Percentiles rank a stretch among this genome's conserved stretches.
Conservation (phyloP, 2,888 invertebrate genomes). For the Melinaea menophilus region DNA sequence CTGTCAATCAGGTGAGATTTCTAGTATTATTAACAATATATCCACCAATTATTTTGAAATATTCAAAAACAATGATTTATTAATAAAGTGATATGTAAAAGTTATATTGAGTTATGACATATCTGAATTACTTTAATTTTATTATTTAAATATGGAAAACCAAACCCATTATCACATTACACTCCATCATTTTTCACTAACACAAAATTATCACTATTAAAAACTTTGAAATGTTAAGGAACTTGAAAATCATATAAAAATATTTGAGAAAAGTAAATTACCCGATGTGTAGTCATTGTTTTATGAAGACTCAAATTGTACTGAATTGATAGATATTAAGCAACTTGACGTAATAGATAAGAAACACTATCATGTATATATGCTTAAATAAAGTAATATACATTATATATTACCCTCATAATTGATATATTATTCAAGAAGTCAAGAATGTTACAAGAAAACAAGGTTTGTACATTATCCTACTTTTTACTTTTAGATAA, state of each 20-base stretch:
- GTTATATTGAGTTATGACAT: too few species aligned
- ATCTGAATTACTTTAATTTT: too few species aligned
- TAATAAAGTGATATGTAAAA: too few species aligned
- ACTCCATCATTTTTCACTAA: constrained; percentile 24
- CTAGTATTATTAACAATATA: too few species aligned
- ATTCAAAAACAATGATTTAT: too few species aligned
- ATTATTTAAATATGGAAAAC: constrained; percentile 15
- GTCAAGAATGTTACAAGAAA: constrained; percentile 38
- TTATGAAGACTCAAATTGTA: constrained; percentile 56
- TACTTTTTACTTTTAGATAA: constrained; percentile 20
- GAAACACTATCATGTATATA: constrained; percentile 57
- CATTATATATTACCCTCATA: constrained; percentile 42
- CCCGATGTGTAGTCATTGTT: constrained; percentile 70
- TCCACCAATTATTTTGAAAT: too few species aligned
- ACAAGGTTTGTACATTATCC: constrained; percentile 17
- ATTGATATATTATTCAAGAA: constrained; percentile 42
- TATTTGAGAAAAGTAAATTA: constrained; percentile 42
- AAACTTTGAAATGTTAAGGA: constrained; percentile 24
- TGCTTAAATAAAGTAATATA: constrained; percentile 38
- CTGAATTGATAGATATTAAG: constrained; percentile 59
- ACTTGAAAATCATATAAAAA: constrained; percentile 6
- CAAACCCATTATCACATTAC: constrained; percentile 23
- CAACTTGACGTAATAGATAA: constrained; percentile 65
- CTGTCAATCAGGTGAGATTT: too few species aligned
- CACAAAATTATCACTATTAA: constrained; percentile 27